A percentile compares a stretch with the other conserved stretches of the same genome.
phyloP scores from a whole-genome alignment of 2,888 invertebrate genomes.

The Cheilosia scutellata region DNA sequence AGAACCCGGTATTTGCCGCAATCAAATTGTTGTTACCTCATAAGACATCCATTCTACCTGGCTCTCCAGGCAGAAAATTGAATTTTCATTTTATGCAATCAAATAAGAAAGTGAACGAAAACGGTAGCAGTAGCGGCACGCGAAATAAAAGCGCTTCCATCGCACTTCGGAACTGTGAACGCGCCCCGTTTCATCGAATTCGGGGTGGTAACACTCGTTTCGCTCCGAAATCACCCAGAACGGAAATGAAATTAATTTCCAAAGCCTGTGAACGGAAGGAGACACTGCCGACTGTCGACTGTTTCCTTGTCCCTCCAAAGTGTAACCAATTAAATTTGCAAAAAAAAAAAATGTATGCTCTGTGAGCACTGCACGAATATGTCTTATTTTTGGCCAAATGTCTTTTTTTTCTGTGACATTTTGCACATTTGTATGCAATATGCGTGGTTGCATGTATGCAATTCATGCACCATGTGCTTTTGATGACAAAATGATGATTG shows the following conservation, averaged over 20 bases:
- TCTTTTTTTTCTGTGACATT: conserved; percentile 52
- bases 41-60: conserved; percentile 50
- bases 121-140: conserved; percentile 14
- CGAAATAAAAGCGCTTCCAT: conserved; percentile 8
- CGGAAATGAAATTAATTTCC: conserved; percentile 67
- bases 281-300: not conserved
- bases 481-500: conserved; percentile 70
- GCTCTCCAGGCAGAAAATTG: conserved; percentile 69
- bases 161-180: not conserved
- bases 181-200: conserved; percentile 27
- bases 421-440: conserved; percentile 65
- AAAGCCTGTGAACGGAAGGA: not conserved
- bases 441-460: conserved; percentile 47
- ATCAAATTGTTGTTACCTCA: conserved; percentile 72
- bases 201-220: conserved; percentile 21
- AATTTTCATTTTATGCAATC: conserved; percentile 75
- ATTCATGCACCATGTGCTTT: conserved; percentile 63
- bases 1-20: conserved; percentile 42
- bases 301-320: conserved; percentile 16
- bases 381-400: conserved; percentile 63
- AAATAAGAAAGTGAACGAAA: conserved; percentile 59
- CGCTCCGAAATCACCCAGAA: conserved; percentile 44
- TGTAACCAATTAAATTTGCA: conserved; percentile 64
- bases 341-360: conserved; percentile 47
- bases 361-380: conserved; percentile 17